Base-by-base conservation (phyloP, 2,888 invertebrate species). In the Onchidella celtica region DNA sequence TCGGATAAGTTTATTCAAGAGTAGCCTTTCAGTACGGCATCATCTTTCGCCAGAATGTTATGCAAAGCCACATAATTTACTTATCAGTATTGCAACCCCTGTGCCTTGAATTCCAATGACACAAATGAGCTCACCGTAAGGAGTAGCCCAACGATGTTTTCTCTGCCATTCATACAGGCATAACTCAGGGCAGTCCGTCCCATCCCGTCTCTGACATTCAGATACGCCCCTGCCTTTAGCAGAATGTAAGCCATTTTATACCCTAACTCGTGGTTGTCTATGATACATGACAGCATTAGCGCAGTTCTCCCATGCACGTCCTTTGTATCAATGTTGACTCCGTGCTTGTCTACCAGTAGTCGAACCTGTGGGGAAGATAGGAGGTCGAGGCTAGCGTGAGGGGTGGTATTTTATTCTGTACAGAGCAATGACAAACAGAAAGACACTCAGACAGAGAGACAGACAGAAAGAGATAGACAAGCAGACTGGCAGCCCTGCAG, bases 271-370 rank as follows among this genome's bases (percentile, higher is more conserved):
- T 90, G 89, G 59, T 91, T 89, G 79, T 87, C 87, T 4, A 92
- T 86, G 85, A 91, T 87, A 80, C 91, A 91, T 24, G 92, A 87
- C 27, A 92, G 84, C 92, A 92, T 92, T 68, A 92, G 86, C 1
- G 92, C 91, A 2, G 92, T 92, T 14, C 92, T 83, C 21, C 92
- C 92, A 79, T 89, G 89, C 29, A 92, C 83, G 83, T 93, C 92
- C 81, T 88, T 87, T 4, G 86, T 85, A 83, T 93, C 90, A n/a
- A 91, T 89, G 78, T 88, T 88, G 74, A 86, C 89, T 68, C 88
- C 87, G 81, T 92, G 91, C 82, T 90, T 91, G 27, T 85, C 81
- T 21, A 92, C 91, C 21, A 93, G 87, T 6, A 93, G 88, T 4
- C 92, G 87, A 0, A 92, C 92, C 72, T 63, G 47, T 34, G 6